Conservation (phyloP, 2,113 vertebrate genomes). For the Onychorhynchus coronatus region DNA sequence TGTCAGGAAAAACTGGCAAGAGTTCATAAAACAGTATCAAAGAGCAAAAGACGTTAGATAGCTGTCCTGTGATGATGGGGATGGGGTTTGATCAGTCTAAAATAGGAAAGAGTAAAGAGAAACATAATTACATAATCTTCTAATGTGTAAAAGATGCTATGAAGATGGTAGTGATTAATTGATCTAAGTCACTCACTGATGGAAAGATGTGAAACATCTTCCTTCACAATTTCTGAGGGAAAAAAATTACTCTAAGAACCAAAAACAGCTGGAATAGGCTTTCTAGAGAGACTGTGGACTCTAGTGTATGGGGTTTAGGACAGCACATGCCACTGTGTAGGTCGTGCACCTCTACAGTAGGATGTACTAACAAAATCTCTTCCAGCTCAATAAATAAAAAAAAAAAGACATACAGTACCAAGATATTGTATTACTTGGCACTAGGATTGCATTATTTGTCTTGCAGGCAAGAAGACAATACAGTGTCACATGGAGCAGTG, state of each 20-base stretch:
- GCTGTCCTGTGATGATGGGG: not conserved
- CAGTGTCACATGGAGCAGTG: not conserved
- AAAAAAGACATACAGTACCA: not conserved
- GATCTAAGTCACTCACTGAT: not conserved
- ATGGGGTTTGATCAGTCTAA: not conserved
- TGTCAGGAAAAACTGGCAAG: not conserved
- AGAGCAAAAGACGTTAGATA: not conserved
- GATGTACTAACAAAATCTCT: not conserved
- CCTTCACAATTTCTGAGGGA: not conserved
- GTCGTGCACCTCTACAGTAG: not conserved
- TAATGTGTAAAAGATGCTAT: not conserved
- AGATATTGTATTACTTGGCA: not conserved
- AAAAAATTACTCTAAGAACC: not conserved
- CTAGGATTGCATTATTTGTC: not conserved
- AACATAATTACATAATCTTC: not conserved
- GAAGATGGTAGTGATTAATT: not conserved
- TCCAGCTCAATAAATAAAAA: not conserved
- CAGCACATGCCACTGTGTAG: not conserved
- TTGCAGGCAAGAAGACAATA: not conserved
- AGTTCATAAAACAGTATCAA: not conserved
- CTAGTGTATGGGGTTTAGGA: not conserved
- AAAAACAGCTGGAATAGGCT: not conserved
- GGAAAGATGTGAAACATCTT: not conserved
- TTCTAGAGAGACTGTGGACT: not conserved
- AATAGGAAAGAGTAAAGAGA: not conserved